A percentile compares a stretch with the other conserved stretches of the same genome.
Evolutionary conservation across 2,113 vertebrate species (phyloP).

Genomic region (Panthera leo): DNA sequence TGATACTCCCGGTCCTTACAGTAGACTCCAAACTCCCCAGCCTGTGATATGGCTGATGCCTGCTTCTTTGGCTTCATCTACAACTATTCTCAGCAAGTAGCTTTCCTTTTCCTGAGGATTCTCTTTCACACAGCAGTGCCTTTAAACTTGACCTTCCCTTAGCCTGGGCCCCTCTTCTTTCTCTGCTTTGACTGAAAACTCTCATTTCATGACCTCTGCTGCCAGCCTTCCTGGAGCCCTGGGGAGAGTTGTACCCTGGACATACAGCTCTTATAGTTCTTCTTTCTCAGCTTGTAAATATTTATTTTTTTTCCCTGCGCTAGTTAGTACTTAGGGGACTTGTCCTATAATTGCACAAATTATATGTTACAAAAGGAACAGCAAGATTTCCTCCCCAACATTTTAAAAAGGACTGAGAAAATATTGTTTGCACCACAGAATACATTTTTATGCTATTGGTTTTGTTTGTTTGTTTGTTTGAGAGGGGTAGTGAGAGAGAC

Average conservation of each 20-base stretch:
- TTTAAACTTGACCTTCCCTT: not conserved
- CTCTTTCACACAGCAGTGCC: not conserved
- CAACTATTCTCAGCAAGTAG: not conserved
- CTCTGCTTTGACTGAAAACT: not conserved
- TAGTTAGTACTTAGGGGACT: conserved; percentile 36
- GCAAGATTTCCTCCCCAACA: conserved; percentile 10
- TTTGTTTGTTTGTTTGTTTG: too few species aligned
- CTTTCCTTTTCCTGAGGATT: not conserved
- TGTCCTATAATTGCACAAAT: conserved; percentile 57
- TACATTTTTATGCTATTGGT: not conserved
- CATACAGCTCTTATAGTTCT: not conserved
- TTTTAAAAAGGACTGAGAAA: conserved; percentile 49
- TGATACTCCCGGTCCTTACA: not conserved
- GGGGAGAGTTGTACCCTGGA: not conserved
- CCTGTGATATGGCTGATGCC: not conserved
- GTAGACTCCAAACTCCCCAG: not conserved
- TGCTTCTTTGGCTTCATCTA: not conserved
- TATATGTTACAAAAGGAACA: conserved; percentile 54
- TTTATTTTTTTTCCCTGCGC: conserved; percentile 53
- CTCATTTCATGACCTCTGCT: not conserved
- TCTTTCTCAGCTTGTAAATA: conserved; percentile 37
- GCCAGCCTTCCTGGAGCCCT: not conserved
- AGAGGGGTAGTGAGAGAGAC: too few species aligned
- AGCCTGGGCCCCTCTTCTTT: not conserved
- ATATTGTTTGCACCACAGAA: conserved; percentile 28